These are phyloP conservation scores for Pachypanchax playfairii DNA, from an alignment of 2,113 vertebrate genomes.

Conservation along the genomic window DNA sequence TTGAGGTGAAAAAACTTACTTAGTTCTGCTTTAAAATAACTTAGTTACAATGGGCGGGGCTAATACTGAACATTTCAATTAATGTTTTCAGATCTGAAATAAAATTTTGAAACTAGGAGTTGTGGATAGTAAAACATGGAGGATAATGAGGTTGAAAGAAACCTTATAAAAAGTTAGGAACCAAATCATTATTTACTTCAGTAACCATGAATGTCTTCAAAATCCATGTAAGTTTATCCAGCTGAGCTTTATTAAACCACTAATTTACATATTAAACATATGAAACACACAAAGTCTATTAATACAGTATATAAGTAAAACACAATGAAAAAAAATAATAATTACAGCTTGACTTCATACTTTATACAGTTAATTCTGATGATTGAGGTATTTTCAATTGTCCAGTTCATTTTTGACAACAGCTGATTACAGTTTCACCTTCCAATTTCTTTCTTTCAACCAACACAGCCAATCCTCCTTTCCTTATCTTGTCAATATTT, in stretches of 20 bases:
- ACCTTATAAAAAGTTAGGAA: not conserved
- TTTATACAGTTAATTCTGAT: constrained; percentile 65
- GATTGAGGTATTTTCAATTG: constrained; percentile 62
- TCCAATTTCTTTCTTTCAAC: constrained; percentile 29
- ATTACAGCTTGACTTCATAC: constrained; percentile 66
- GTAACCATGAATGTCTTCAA: not conserved
- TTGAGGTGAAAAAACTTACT: too few species aligned
- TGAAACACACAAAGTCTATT: too few species aligned
- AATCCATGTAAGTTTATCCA: too few species aligned
- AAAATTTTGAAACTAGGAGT: not conserved
- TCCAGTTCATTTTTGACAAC: constrained; percentile 37
- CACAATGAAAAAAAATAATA: constrained; percentile 70
- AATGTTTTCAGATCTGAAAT: too few species aligned
- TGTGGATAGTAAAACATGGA: not conserved
- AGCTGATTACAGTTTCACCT: constrained; percentile 27
- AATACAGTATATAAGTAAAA: constrained; percentile 65
- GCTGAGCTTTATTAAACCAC: not conserved
- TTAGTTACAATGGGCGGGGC: too few species aligned
- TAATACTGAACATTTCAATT: too few species aligned
- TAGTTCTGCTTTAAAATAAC: too few species aligned
- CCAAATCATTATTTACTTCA: not conserved
- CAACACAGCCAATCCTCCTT: constrained; percentile 29
- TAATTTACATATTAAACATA: too few species aligned
- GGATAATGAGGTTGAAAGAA: not conserved
- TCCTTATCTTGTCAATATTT: constrained; percentile 45